Base-by-base conservation (phyloP, 2,797 vertebrate genomes). In the Chelon auratus region DNA sequence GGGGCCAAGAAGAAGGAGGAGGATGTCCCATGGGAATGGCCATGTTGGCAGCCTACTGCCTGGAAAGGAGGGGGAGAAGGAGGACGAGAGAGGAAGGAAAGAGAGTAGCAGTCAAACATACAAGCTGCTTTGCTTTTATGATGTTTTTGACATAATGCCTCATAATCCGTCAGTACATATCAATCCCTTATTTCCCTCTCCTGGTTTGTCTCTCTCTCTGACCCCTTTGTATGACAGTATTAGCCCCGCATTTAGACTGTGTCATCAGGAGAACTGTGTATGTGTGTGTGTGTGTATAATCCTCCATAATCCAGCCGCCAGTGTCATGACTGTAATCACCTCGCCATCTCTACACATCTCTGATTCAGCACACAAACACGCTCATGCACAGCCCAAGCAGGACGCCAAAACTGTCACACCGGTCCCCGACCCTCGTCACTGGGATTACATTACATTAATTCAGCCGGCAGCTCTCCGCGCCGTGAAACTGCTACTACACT, bases 41-140 rank as follows among this genome's bases (percentile, higher is more conserved):
- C 94, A 95, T 95, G 85, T 88, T 93, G 92, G 91, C 90, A 88
- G 84, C 88, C 91, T 93, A 93, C 85, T 85, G 86, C 91, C 95
- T 95, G 77, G 68, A 79, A 54, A 82, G 59, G 74, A 75, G 26
- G 50, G 20, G 47, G 7, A 11, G 26, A 36, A 50, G 24, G 40
- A 30, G 75, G 62, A 72, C 3, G 7, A 53, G 53, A 67, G 75
- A 37, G 26, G 39, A 50, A 72, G n/a, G 51, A 74, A 77, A 85
- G 40, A 78, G 73, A 81, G 71, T 77, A 73, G 66, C 57, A 58
- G 73, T 80, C 67, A 86, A 68, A 79, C 39, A 84, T 30, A 70
- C 65, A 78, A 74, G 73, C 72, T 83, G 75, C 56, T 91, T 88
- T 65, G 83, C 72, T 74, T 77, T 75, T 59, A 54, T 76, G 64